These are phyloP conservation scores for Rotaria sp. DNA, from an alignment of 2,888 invertebrate species.

Conservation along the genomic window DNA sequence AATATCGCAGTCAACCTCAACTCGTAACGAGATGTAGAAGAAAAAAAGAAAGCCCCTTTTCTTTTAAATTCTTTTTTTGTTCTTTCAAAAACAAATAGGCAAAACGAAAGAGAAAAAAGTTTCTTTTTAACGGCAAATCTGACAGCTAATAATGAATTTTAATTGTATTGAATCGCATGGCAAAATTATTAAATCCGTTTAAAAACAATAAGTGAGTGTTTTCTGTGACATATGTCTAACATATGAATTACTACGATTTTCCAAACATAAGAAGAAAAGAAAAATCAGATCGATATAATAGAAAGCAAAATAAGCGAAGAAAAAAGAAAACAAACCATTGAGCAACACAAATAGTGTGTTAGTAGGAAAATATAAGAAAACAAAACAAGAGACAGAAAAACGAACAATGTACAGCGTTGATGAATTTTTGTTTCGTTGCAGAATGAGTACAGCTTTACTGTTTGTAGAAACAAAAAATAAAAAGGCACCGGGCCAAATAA, in stretches of 20 bases:
- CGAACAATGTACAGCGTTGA: not conserved
- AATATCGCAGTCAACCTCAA: not conserved
- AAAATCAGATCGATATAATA: not conserved
- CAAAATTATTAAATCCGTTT: not conserved
- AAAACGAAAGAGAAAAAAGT: too few species aligned
- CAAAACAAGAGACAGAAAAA: not conserved
- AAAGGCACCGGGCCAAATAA: not conserved
- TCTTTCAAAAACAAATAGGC: too few species aligned
- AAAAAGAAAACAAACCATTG: not conserved
- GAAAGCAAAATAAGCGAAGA: too few species aligned
- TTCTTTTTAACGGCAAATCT: not conserved
- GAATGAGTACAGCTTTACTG: not conserved
- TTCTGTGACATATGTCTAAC: not conserved
- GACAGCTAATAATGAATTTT: not conserved
- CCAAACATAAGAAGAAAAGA: not conserved
- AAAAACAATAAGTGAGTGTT: not conserved
- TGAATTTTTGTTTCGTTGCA: not conserved
- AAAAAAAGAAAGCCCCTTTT: too few species aligned
- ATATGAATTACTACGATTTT: not conserved
- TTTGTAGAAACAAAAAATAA: not conserved
- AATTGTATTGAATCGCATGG: not conserved
- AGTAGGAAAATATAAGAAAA: constrained; percentile 14
- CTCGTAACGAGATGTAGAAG: not conserved
- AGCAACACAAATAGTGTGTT: not conserved
- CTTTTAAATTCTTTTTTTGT: too few species aligned